phyloP scores from a whole-genome alignment of 2,888 invertebrate species.

The Meandrusa payeni region DNA sequence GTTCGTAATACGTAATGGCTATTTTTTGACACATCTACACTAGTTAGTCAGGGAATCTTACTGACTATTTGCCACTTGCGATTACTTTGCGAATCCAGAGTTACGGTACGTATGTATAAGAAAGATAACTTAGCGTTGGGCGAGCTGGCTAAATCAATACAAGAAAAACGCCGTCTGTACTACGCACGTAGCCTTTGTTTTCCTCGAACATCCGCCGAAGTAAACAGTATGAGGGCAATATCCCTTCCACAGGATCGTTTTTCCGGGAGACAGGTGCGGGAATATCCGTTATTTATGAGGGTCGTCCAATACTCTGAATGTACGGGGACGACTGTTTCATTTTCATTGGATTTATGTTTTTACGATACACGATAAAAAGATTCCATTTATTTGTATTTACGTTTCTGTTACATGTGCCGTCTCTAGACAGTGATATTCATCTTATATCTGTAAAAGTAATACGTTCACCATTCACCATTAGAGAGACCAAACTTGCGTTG shows the following conservation, averaged over 20 bases:
- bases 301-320: conserved; percentile 42
- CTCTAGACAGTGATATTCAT: background rate
- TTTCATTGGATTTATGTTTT: conserved; percentile 47
- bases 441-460: background rate
- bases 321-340: conserved; percentile 38
- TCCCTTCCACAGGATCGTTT: conserved; percentile 39
- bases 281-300: conserved; percentile 53
- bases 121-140: conserved; percentile 10
- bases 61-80: too few species aligned
- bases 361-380: conserved; percentile 23
- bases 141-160: conserved; percentile 18
- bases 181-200: conserved; percentile 18
- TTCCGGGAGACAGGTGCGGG: conserved; percentile 51
- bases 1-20: too few species aligned
- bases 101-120: conserved; percentile 16
- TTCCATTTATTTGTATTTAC: conserved; percentile 20
- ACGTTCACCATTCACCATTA: too few species aligned
- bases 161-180: conserved; percentile 12
- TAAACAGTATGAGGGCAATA: conserved; percentile 39
- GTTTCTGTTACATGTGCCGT: background rate
- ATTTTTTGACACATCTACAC: too few species aligned
- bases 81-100: conserved; percentile 4
- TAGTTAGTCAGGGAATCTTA: too few species aligned
- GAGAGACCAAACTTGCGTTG: too few species aligned
- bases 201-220: conserved; percentile 25